Evolutionary conservation across 2,888 invertebrate genomes (phyloP).

Genomic region (Pasiphila rectangulata): DNA sequence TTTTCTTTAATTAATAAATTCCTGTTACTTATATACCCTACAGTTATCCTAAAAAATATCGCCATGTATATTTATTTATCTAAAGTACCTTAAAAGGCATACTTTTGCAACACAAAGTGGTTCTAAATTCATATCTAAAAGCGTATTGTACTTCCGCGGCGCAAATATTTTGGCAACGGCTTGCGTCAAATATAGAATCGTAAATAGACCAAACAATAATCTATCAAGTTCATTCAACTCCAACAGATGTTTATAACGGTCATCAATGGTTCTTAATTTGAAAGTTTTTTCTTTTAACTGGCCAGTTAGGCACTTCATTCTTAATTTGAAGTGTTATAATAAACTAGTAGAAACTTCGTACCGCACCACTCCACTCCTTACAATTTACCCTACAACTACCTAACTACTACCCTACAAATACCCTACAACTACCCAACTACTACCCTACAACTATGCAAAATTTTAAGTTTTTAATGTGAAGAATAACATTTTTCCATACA

Average conservation of each 20-base stretch:
- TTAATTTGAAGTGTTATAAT: conserved; percentile 2
- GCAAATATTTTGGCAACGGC: conserved; percentile 67
- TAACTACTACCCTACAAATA: no score
- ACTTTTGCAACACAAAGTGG: background rate
- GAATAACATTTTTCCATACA: no score
- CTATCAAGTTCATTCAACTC: conserved; percentile 61
- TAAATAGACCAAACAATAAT: conserved; percentile 59
- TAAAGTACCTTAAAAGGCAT: background rate
- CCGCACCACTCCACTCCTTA: no score
- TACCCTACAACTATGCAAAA: no score
- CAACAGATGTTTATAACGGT: conserved; percentile 28
- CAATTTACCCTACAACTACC: no score
- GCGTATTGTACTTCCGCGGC: conserved; percentile 57
- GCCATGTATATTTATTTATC: no score
- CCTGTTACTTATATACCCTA: no score
- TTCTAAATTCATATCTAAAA: conserved; percentile 11
- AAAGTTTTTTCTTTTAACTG: conserved; percentile 9
- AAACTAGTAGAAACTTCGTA: no score
- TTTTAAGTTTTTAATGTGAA: no score
- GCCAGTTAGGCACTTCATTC: conserved; percentile 4
- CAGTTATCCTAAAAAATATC: no score
- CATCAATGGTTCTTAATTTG: conserved; percentile 11
- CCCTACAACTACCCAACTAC: no score
- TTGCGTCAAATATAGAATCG: conserved; percentile 49
- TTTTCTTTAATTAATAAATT: no score